Evolutionary conservation across 2,888 invertebrate species (phyloP), one percentile per base, ranked within the genome.

Genomic region (Dioctria rufipes): DNA sequence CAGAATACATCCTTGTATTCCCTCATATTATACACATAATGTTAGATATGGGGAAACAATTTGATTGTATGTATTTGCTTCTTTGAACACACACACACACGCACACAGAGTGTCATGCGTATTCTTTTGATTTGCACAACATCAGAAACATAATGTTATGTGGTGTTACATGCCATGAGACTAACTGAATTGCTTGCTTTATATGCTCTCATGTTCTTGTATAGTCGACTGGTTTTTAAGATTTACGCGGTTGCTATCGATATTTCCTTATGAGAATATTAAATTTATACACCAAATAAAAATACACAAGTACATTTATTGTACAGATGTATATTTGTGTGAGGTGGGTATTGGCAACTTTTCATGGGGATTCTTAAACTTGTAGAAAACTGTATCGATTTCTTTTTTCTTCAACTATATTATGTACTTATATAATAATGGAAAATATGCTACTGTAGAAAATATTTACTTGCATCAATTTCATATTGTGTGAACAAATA

Each of bases 181-280:
- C 77, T 46, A 66, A 40, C 66, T 66, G 65, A 63, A 78, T 78
- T 78, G 78, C 49, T 79, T 79, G 79, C 25, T 79, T 79, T 67
- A 79, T 67, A 40, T 58, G 69, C 67, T 79, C 42, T 67, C 79
- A 67, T 79, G 60, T 67, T 54, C 60, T 79, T 79, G 66, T 51
- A 71, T 25, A 25, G 54, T 63, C 40, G 65, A 49, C 54, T 78
- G 54, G 6, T 51, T 51, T 77, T 77, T 63, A 60, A 77, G 77
- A 66, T 78, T 66, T 78, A 43, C 13, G 39, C 49, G 39, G 11
- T 42, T 13, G n/a, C n/a, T 58, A 54, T 42, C 58, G 58, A 5
- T 73, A 58, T n/a, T 40, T 54, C 58, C 54, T 25, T 25, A 25
- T 25, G 25, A 25, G 25, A 25, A 25, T 25, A 25, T 25, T 25